Percentiles rank a stretch among this genome's conserved stretches.
Conservation (phyloP, 2,113 vertebrate species). For the Lepus timidus region DNA sequence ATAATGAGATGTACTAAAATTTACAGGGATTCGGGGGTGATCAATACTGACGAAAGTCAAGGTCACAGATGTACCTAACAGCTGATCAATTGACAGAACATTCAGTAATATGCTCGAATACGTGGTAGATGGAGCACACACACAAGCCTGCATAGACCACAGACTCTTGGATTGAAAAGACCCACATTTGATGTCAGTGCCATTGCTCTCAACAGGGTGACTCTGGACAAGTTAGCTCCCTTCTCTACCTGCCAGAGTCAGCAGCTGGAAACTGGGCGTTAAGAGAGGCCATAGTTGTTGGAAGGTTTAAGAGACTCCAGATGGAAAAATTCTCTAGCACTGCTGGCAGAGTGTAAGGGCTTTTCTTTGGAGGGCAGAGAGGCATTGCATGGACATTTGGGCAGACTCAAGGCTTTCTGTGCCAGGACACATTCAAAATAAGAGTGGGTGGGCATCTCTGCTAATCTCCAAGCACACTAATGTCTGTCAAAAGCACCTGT, state of each 20-base stretch:
- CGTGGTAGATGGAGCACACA: accelerated
- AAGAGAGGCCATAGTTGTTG: background rate
- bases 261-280: background rate
- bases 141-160: background rate
- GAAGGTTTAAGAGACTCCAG: background rate
- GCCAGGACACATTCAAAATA: background rate
- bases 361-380: background rate
- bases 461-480: background rate
- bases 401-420: background rate
- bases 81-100: too few relatives aligned
- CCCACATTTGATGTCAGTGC: background rate
- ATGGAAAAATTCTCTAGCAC: background rate
- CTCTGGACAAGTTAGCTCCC: background rate
- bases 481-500: background rate
- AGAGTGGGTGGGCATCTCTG: background rate
- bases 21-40: background rate
- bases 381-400: background rate
- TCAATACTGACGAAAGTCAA: background rate
- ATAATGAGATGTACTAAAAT: background rate
- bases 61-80: background rate
- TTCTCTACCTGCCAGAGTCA: background rate
- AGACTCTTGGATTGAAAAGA: background rate
- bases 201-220: background rate
- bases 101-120: background rate
- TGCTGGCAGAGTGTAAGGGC: background rate